phyloP scores from a whole-genome alignment of 2,113 vertebrate genomes.

The Delphinus delphis region DNA sequence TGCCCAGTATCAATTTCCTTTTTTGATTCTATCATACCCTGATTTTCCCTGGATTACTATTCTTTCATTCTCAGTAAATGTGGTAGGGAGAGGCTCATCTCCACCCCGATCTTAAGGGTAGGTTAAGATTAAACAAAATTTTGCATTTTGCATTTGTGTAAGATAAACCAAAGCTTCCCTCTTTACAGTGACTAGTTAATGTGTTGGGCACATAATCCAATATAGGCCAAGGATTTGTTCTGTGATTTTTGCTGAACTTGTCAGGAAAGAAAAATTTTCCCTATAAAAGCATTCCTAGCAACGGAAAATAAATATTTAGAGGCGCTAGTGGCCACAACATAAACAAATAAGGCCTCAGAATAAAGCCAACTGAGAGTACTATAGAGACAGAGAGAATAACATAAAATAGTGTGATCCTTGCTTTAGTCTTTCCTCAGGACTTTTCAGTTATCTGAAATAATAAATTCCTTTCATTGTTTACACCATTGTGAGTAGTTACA shows the following conservation, averaged over 20 bases:
- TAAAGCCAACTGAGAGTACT: background rate
- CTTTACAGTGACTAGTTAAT: background rate
- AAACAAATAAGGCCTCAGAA: background rate
- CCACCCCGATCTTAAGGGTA: background rate
- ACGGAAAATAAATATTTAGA: background rate
- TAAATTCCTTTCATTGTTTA: background rate
- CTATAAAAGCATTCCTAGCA: background rate
- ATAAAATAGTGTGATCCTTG: background rate
- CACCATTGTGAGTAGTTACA: background rate
- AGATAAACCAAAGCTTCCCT: background rate
- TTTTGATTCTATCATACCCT: background rate
- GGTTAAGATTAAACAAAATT: background rate
- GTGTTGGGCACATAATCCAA: background rate
- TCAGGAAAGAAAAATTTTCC: background rate
- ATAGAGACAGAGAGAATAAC: background rate
- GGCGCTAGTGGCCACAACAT: background rate
- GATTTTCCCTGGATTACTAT: background rate
- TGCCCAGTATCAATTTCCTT: background rate
- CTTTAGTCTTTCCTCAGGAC: background rate
- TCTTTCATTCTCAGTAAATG: background rate
- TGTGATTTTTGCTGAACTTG: background rate
- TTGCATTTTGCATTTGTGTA: background rate
- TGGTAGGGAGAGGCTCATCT: background rate
- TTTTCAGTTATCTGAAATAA: background rate
- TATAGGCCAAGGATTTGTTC: background rate